Base-by-base conservation (phyloP, 1,140 invertebrate genomes). In the Drosophila sturtevanti region DNA sequence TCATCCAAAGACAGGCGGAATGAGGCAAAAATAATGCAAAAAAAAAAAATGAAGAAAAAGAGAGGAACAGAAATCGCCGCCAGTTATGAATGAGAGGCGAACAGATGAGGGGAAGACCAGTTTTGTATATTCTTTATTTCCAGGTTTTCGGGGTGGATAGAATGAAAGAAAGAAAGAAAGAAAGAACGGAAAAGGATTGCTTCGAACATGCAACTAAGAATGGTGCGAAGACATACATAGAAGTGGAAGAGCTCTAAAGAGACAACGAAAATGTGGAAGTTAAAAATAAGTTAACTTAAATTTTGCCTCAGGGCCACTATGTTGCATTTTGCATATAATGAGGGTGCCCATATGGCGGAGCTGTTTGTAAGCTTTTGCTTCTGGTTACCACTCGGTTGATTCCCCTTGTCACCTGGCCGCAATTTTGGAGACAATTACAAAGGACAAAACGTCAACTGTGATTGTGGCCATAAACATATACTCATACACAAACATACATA, bases 231-330 rank as follows among this genome's bases (percentile, higher is more conserved):
- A 44, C 14, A n/a, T 38, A 41, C n/a, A 9, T 18, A 44, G 41
- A 5, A 44, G 41, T 7, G 7, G 38, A 41, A 6, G 27, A 31
- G 74, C 60, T 34, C n/a, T 74, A 72, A 68, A 41, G 37, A 61
- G 51, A 51, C 51, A 14, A 16, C 41, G 41, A 48, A 77, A 68
- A 72, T 84, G 76, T 89, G 85, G 79, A 89, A 87, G 84, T 87
- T 87, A 89, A 89, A 87, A 89, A 87, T 87, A 87, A 89, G 85
- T 87, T 89, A 84, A 89, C 78, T 81, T 89, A 79, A 81, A 89
- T 79, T 41, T 89, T 72, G 84, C 84, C 80, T 41, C 37, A 55
- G 76, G 63, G 66, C 79, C 44, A 72, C 65, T 80, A 60, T 66
- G 74, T 78, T 80, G 68, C 85, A 77, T 82, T 89, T 87, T 84